A percentile compares a stretch with the other conserved stretches of the same genome.
Conservation (phyloP, 2,797 vertebrate species). For the Sebastes alutus region DNA sequence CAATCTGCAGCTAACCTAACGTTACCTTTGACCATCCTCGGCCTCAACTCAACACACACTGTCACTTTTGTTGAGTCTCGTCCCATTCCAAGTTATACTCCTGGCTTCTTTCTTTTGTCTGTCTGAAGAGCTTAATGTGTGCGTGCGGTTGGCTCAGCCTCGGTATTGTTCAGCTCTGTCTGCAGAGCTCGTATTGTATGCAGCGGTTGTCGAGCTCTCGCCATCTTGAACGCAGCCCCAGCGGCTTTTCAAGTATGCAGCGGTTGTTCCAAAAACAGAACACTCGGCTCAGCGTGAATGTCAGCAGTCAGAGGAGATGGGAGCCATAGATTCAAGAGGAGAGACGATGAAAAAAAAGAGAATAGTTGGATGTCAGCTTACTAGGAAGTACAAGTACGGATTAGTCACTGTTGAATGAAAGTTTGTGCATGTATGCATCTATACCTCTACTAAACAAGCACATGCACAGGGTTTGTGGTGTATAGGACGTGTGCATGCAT, state of each 20-base stretch:
- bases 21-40: constrained; percentile 5
- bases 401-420: constrained; percentile 34
- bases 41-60: neutral
- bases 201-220: constrained; percentile 47
- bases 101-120: constrained; percentile 31
- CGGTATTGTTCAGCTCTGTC: constrained; percentile 42
- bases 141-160: constrained; percentile 23
- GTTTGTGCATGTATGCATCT: neutral
- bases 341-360: constrained; percentile 26
- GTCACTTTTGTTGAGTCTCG: constrained; percentile 39
- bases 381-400: constrained; percentile 15
- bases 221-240: constrained; percentile 50
- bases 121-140: constrained; percentile 16
- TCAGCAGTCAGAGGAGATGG: constrained; percentile 48
- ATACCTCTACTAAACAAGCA: neutral
- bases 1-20: neutral
- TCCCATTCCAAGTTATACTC: constrained; percentile 24
- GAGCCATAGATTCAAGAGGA: constrained; percentile 48
- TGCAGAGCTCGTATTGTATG: constrained; percentile 47
- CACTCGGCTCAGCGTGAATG: constrained; percentile 51
- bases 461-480: neutral
- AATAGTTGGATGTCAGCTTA: constrained; percentile 21
- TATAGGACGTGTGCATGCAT: neutral
- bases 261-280: constrained; percentile 44
- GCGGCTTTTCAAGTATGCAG: constrained; percentile 67